Evolutionary conservation across 2,888 invertebrate genomes (phyloP).

Genomic region (Phoenoteleia sp.): DNA sequence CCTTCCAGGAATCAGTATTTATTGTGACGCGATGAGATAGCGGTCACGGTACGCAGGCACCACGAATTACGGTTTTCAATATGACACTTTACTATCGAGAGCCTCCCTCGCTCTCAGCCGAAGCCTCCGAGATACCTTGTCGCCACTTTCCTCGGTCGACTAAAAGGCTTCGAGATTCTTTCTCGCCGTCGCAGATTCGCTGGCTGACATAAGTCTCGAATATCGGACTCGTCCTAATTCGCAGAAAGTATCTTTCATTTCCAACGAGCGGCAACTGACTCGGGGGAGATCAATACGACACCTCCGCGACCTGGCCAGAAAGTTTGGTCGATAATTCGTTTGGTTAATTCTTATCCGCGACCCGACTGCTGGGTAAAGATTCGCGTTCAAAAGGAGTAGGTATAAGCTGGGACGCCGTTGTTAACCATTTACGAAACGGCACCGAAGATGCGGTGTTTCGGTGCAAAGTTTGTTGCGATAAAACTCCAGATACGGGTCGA

Average conservation of each 20-base stretch:
- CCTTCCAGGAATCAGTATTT: constrained; percentile 86
- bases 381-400: not conserved
- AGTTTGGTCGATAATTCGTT: constrained; percentile 80
- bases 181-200: constrained; percentile 56
- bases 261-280: constrained; percentile 56
- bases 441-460: constrained; percentile 14
- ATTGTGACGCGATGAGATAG: constrained; percentile 86
- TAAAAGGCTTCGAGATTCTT: constrained; percentile 83
- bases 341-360: constrained; percentile 74
- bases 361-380: constrained; percentile 5
- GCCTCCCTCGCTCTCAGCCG: constrained; percentile 72
- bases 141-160: constrained; percentile 80
- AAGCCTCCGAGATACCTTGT: constrained; percentile 79
- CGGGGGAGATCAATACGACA: constrained; percentile 76
- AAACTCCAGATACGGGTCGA: constrained; percentile 59
- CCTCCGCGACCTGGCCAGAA: constrained; percentile 76
- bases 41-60: constrained; percentile 80
- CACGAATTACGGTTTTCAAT: constrained; percentile 86
- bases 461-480: constrained; percentile 72
- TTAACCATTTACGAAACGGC: not conserved
- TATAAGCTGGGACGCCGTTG: not conserved
- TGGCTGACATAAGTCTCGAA: constrained; percentile 55
- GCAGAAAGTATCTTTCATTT: constrained; percentile 66
- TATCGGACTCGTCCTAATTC: constrained; percentile 66
- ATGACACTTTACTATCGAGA: constrained; percentile 83